Conservation (phyloP, 2,888 invertebrate genomes). For the Erpobdella octoculata region DNA sequence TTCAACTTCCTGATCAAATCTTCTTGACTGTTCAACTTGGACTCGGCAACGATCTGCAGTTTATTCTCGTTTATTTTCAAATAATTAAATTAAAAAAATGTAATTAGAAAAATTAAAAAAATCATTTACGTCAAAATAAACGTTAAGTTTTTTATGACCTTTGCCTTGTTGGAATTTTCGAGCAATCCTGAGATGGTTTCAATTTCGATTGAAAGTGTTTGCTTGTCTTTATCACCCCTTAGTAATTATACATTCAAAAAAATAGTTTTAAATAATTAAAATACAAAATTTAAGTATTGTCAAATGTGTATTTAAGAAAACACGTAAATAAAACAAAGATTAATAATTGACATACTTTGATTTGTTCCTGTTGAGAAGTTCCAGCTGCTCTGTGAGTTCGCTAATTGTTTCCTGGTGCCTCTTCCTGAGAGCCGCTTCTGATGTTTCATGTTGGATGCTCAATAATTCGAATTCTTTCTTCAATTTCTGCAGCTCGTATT, state of each 20-base stretch:
- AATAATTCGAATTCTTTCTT: constrained; percentile 97
- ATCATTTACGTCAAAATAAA: background rate
- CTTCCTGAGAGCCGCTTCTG: constrained; percentile 86
- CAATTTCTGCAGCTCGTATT: constrained; percentile 88
- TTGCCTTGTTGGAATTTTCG: constrained; percentile 87
- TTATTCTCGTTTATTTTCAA: no score
- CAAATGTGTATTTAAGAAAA: no score
- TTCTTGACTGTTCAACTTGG: constrained; percentile 76
- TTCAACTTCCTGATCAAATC: constrained; percentile 47
- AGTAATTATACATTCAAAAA: background rate
- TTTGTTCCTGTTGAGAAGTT: constrained; percentile 73
- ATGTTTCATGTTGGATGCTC: constrained; percentile 94
- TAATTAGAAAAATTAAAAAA: background rate
- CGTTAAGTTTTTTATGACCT: constrained; percentile 53
- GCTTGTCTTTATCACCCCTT: constrained; percentile 96
- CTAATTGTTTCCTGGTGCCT: constrained; percentile 95
- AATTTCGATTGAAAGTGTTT: constrained; percentile 94
- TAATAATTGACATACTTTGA: constrained; percentile 7
- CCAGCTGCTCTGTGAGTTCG: constrained; percentile 98
- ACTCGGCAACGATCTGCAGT: constrained; percentile 52
- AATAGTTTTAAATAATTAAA: background rate
- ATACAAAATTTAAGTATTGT: background rate
- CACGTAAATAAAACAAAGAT: background rate
- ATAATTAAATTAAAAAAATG: background rate
- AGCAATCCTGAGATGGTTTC: constrained; percentile 92